Base-by-base conservation (phyloP, 2,113 vertebrate species). In the Colaptes auratus region DNA sequence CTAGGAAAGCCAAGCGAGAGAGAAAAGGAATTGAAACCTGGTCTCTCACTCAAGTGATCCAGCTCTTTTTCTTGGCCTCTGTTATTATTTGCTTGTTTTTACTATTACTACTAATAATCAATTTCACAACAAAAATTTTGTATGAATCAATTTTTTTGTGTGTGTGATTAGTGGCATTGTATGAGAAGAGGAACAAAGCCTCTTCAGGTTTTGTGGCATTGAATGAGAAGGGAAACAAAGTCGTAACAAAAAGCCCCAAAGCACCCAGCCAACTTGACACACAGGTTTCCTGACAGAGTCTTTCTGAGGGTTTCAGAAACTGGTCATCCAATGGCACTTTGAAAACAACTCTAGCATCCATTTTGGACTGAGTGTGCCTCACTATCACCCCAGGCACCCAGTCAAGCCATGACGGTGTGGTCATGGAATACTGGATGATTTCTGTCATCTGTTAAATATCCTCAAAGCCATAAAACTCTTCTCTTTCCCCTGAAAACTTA, bases 381-480 rank as follows among this genome's bases (percentile, higher is more conserved):
- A 46, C 7, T 82, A 8, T 30, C 3, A 2, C 4, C 8, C 15
- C 6, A 25, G 0, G 7, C 0, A 4, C 2, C 28, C 10, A 39
- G 6, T 24, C 23, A 73, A 70, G 4, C 30, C 59, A 24, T 31
- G 10, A 74, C 9, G 65, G 7, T 4, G 7, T 33, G 44, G 33
- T 28, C 28, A 82, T 1, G 3, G 31, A 65, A 71, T 27, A 81
- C 3, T 5, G 12, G 25, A 84, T 28, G 48, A 60, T 71, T 87
- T 87, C 50, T 33, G 8, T 56, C 17, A 71, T 17, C 25, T 85
- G 35, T 28, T 61, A 89, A 70, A 36, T 59, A 61, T 18, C 14
- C 9, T 50, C 18, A 56, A 87, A 80, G 10, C 14, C 44, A 81
- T 13, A 80, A 67, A 67, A 35, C 23, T 11, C 19, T 76, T 55